Conservation (phyloP, 2,797 vertebrate genomes). For the Ambastaia sidthimunki region DNA sequence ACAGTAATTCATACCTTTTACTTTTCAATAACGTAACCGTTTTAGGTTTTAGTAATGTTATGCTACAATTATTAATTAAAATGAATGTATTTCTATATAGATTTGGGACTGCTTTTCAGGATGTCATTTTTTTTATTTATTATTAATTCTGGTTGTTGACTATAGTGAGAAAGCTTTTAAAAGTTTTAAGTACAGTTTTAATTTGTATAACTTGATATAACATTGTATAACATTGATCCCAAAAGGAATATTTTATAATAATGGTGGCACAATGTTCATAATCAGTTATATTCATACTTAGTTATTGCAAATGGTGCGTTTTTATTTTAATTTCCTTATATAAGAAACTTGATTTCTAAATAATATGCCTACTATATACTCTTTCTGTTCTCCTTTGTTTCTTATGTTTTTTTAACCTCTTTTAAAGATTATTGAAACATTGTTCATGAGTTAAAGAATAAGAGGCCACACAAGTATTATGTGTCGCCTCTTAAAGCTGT, state of each 20-base stretch:
- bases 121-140: too few relatives aligned
- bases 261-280: not conserved
- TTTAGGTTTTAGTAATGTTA: too few relatives aligned
- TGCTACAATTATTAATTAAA: too few relatives aligned
- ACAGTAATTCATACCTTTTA: too few relatives aligned
- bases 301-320: too few relatives aligned
- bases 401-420: conserved; percentile 1
- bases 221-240: not conserved
- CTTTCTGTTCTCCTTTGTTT: not conserved
- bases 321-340: not conserved
- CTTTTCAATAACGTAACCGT: too few relatives aligned
- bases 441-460: conserved; percentile 49
- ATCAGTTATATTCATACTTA: not conserved
- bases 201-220: too few relatives aligned
- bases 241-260: not conserved
- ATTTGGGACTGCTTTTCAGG: too few relatives aligned
- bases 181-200: too few relatives aligned
- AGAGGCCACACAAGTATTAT: conserved; percentile 88
- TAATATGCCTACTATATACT: not conserved
- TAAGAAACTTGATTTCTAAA: not conserved
- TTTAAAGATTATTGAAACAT: conserved; percentile 37
- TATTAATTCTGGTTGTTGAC: too few relatives aligned
- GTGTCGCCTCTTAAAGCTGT: conserved; percentile 84
- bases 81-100: too few relatives aligned
- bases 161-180: too few relatives aligned